These are phyloP conservation scores for Mythimna loreyi DNA, from an alignment of 2,888 invertebrate genomes.

Conservation along the genomic window DNA sequence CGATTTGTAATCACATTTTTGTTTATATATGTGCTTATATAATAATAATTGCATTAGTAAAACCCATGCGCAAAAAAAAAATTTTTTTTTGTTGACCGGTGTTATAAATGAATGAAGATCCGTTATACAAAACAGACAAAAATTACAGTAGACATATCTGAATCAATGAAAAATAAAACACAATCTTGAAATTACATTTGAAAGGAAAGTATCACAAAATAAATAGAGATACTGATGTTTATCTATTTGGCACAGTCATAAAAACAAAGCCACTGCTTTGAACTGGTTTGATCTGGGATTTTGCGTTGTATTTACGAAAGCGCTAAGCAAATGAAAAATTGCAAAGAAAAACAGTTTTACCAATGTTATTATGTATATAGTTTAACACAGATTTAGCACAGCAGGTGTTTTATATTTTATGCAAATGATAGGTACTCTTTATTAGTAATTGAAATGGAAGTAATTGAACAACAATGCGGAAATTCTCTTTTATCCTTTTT, in stretches of 20 bases:
- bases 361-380: not conserved
- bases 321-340: slow-evolving; percentile 8
- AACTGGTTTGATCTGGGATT: slow-evolving; percentile 24
- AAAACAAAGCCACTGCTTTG: slow-evolving; percentile 21
- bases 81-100: no score
- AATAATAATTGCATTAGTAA: no score
- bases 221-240: slow-evolving; percentile 25
- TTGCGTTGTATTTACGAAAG: slow-evolving; percentile 13
- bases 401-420: slow-evolving; percentile 16
- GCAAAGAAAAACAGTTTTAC: not conserved
- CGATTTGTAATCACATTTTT: no score
- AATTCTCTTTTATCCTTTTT: slow-evolving; percentile 10
- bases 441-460: not conserved
- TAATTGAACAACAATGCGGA: not conserved
- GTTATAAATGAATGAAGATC: not conserved
- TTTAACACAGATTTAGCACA: not conserved
- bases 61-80: no score
- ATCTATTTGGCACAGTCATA: slow-evolving; percentile 42
- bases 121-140: not conserved
- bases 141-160: not conserved
- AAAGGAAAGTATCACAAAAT: slow-evolving; percentile 18
- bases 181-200: slow-evolving; percentile 4
- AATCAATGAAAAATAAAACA: not conserved
- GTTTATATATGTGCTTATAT: no score
- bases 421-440: not conserved